These are phyloP conservation scores for Conus canariensis DNA, from an alignment of 2,888 invertebrate genomes.

Conservation along the genomic window DNA sequence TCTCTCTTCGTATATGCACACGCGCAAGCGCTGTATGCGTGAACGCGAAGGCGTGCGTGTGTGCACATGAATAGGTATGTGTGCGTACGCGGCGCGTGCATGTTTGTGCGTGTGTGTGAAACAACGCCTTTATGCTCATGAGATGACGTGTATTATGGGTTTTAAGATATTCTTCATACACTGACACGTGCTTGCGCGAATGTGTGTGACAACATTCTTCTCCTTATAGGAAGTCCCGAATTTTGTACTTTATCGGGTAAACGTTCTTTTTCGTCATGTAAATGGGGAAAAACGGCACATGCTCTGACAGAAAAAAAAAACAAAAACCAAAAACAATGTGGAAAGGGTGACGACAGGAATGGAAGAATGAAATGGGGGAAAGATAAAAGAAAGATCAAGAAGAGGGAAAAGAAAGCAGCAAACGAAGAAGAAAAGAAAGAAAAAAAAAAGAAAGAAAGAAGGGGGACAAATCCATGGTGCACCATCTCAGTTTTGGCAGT, in stretches of 20 bases:
- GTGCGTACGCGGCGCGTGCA: too few relatives aligned
- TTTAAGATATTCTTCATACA: not conserved
- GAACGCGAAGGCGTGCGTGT: not conserved
- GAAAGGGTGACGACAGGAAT: not conserved
- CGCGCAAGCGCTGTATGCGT: not conserved
- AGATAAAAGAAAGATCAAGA: not conserved
- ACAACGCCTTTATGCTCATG: too few relatives aligned
- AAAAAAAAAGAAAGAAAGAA: not conserved
- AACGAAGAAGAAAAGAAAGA: not conserved
- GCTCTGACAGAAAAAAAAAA: not conserved
- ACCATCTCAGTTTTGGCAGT: too few relatives aligned
- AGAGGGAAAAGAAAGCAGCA: not conserved
- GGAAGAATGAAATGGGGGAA: not conserved
- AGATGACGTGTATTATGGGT: not conserved
- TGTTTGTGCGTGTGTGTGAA: too few relatives aligned
- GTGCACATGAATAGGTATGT: not conserved
- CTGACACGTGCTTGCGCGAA: not conserved
- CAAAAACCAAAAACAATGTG: not conserved
- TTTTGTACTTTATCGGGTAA: too few relatives aligned
- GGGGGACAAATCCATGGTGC: too few relatives aligned
- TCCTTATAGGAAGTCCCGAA: too few relatives aligned
- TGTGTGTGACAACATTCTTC: not conserved
- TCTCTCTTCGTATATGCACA: not conserved
- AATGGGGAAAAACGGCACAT: too few relatives aligned
- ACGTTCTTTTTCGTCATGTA: too few relatives aligned